phyloP scores from a whole-genome alignment of 23 tunicate genomes.

The Ciona savignyi region DNA sequence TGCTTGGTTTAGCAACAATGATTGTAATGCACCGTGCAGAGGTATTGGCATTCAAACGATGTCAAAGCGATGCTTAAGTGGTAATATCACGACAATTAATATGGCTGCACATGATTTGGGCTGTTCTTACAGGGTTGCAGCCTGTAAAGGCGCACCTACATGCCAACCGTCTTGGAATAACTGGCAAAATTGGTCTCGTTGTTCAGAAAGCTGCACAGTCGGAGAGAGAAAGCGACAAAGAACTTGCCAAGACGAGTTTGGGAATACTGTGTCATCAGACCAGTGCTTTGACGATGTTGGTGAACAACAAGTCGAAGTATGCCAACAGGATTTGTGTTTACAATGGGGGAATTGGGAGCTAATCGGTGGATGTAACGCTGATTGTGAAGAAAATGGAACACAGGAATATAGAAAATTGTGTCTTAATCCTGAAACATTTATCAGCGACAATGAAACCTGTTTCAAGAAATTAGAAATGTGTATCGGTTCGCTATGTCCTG shows the following conservation, averaged over 20 bases:
- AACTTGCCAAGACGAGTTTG: conserved; percentile 8
- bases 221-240: conserved; percentile 7
- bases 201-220: conserved; percentile 21
- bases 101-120: conserved; percentile 2
- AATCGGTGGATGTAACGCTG: background rate
- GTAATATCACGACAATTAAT: background rate
- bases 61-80: background rate
- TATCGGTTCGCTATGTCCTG: background rate
- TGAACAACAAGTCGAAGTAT: too few relatives aligned
- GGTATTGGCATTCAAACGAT: background rate
- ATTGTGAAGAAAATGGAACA: conserved; percentile 7
- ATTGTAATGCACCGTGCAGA: conserved; percentile 24
- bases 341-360: background rate
- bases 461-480: background rate
- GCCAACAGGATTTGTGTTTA: background rate
- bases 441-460: background rate
- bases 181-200: conserved; percentile 16
- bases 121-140: background rate
- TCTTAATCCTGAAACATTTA: background rate
- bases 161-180: conserved; percentile 27
- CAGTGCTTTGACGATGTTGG: background rate
- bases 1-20: conserved; percentile 5
- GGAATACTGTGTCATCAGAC: background rate
- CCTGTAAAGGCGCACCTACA: conserved; percentile 18
- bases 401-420: background rate